A percentile compares a stretch with the other conserved stretches of the same genome.
Evolutionary conservation across 2,888 invertebrate species (phyloP).

Genomic region (Netelia inedita): DNA sequence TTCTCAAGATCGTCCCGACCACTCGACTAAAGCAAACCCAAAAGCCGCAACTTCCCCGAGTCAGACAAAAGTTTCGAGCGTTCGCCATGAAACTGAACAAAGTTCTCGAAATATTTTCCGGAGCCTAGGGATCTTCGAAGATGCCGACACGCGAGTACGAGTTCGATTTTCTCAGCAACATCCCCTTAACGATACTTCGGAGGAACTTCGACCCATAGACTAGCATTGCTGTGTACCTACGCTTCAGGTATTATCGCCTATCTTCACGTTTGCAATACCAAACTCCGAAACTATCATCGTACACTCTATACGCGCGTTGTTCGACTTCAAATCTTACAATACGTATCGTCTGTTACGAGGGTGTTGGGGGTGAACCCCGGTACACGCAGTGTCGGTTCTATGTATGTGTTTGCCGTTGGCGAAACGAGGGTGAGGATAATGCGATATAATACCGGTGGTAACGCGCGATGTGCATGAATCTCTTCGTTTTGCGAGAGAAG

Average conservation of each 20-base stretch:
- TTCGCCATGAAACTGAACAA: too few relatives aligned
- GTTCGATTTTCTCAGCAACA: background rate
- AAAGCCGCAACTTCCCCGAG: too few relatives aligned
- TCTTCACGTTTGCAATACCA: background rate
- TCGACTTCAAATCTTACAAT: background rate
- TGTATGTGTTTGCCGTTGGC: background rate
- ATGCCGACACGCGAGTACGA: too few relatives aligned
- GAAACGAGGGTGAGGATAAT: constrained; percentile 46
- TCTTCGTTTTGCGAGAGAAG: constrained; percentile 44
- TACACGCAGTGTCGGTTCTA: background rate
- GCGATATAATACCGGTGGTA: constrained; percentile 28
- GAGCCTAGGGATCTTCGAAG: too few relatives aligned
- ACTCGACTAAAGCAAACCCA: too few relatives aligned
- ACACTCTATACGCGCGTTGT: background rate
- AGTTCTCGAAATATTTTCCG: too few relatives aligned
- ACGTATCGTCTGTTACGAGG: background rate
- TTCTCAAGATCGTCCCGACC: too few relatives aligned
- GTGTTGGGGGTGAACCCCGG: too few relatives aligned
- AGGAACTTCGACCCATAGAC: background rate
- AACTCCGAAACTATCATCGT: background rate
- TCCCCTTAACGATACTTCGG: background rate
- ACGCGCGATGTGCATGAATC: constrained; percentile 38
- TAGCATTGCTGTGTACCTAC: background rate
- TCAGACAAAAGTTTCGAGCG: too few relatives aligned
- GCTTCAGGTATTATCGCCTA: background rate